These are phyloP conservation scores for Limnephilus rhombicus DNA, from an alignment of 2,888 invertebrate genomes.

Conservation along the genomic window DNA sequence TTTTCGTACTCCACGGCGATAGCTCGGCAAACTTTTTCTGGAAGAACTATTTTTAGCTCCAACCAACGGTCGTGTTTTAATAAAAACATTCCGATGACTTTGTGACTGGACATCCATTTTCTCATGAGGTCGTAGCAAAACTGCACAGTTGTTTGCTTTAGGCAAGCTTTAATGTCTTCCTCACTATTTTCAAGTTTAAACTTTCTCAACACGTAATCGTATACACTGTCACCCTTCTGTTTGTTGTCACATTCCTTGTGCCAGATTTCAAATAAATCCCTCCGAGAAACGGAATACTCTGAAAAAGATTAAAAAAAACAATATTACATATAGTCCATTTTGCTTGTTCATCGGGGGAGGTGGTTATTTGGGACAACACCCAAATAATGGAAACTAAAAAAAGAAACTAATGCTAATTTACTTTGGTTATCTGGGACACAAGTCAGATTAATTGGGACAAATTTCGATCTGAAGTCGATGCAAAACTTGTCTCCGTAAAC, in stretches of 20 bases:
- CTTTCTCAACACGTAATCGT: neutral
- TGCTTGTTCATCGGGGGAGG: no score
- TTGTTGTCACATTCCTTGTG: neutral
- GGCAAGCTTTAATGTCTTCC: neutral
- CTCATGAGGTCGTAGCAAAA: neutral
- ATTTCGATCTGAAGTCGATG: no score
- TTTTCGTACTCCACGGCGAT: neutral
- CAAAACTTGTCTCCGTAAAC: no score
- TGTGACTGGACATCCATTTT: neutral
- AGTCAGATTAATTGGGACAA: no score
- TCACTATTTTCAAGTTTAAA: neutral
- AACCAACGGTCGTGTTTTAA: neutral
- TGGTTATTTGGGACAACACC: no score
- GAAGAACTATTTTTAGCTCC: neutral
- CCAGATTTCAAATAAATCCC: neutral
- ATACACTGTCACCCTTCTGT: neutral
- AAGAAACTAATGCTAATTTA: no score
- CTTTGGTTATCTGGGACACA: no score
- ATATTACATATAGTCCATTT: neutral
- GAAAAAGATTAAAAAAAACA: neutral
- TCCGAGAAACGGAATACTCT: neutral
- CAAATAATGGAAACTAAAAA: no score
- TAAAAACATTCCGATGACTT: conserved; percentile 1
- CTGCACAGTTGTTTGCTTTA: neutral
- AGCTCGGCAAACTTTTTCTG: neutral